Evolutionary conservation across 2,113 vertebrate species (phyloP), one percentile per base, ranked within the genome.

Genomic region (Pterocles orientalis): DNA sequence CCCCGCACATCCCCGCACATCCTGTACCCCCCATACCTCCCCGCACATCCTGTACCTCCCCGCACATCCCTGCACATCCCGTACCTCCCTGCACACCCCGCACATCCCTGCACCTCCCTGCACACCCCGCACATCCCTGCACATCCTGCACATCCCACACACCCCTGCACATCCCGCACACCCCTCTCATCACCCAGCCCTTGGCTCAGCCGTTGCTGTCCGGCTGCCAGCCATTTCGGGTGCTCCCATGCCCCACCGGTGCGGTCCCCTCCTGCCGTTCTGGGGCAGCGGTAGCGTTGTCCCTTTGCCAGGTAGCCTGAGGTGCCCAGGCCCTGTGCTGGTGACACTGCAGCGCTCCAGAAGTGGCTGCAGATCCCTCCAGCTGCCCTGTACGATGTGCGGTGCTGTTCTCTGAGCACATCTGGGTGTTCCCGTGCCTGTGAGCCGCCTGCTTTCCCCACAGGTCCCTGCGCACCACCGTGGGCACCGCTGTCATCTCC

Each of bases 401-500:
- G 14, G 14, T 16, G 3, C 61, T 13, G 4, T 24, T 33, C 18
- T 2, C 39, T 12, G 43, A 41, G 43, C 60, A 0, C 8, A 0
- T 3, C 33, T 34, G 0, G 25, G 0, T 54, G 7, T 15, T 16
- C 7, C 61, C 0, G 28, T 16, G 50, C 56, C 47, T 5, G 45
- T 16, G 62, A 91, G 43, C 36, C 24, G 69, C 23, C 0, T 13
- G 20, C 50, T 41, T 95, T n/a, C 70, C 80, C 93, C 68, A 10
- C 96, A 99, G 99, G 92, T 97, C 97, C 69, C 48, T 98, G 86
- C 90, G 98, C 69, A 98, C 98, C 12, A 19, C 94, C 0, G 96
- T 99, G 97, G 98, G 98, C 43, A 99, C 99, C 0, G 98, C 99
- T 7, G 92, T 99, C 69, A 98, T 99, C 86, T 99, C 99, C 8